Percentiles rank a stretch among this genome's conserved stretches.
phyloP scores from a whole-genome alignment of 2,888 invertebrate species.

The Drosophila buzzatii region DNA sequence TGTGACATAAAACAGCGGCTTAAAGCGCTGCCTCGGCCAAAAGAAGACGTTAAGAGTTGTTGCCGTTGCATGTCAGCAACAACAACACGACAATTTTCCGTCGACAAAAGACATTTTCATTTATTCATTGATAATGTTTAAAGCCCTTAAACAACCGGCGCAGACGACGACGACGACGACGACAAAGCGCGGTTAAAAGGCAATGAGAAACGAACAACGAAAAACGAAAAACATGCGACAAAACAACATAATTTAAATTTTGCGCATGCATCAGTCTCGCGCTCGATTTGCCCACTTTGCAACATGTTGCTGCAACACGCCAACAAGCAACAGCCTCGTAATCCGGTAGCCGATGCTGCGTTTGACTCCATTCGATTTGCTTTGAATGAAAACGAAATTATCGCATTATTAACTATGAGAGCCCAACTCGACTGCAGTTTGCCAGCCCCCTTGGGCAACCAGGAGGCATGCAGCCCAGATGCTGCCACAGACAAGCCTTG shows the following conservation, averaged over 20 bases:
- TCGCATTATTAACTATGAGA: conserved; percentile 80
- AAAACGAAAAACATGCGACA: conserved; percentile 80
- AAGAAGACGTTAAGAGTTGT: conserved; percentile 80
- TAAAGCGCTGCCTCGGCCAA: conserved; percentile 65
- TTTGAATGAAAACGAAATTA: conserved; percentile 82
- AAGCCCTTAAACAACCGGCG: conserved; percentile 46
- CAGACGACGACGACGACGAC: conserved; percentile 43
- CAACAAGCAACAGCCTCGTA: conserved; percentile 57
- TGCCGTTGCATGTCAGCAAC: conserved; percentile 64
- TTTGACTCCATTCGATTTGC: conserved; percentile 72
- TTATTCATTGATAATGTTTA: conserved; percentile 82
- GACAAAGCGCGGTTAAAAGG: conserved; percentile 60
- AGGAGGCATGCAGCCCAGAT: conserved; percentile 13
- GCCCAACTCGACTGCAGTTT: conserved; percentile 12
- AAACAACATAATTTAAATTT: conserved; percentile 83
- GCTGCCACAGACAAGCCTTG: conserved; percentile 63
- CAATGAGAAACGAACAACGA: conserved; percentile 65
- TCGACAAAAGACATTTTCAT: conserved; percentile 82
- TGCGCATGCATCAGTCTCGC: conserved; percentile 70
- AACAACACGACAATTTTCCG: conserved; percentile 66
- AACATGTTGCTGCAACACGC: conserved; percentile 81
- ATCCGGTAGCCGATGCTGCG: conserved; percentile 66
- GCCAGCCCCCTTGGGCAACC: conserved; percentile 15
- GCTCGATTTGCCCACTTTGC: conserved; percentile 34
- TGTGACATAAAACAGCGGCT: conserved; percentile 82